phyloP scores from a whole-genome alignment of 2,888 invertebrate genomes.

The Patella pellucida region DNA sequence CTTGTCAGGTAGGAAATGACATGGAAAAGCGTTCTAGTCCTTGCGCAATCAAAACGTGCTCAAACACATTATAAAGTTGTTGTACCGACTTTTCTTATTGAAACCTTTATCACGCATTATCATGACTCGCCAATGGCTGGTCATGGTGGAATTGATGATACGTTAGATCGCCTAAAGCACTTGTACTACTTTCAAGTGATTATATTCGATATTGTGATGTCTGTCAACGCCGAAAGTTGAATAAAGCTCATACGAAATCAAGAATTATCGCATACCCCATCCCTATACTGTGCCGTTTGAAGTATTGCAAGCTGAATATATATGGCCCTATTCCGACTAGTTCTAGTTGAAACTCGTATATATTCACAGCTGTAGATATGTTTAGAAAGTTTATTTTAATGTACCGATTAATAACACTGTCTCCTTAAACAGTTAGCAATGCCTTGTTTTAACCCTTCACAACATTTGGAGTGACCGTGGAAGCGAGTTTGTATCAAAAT shows the following conservation, averaged over 20 bases:
- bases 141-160: constrained; percentile 30
- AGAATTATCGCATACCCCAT: constrained; percentile 21
- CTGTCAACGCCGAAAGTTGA: constrained; percentile 27
- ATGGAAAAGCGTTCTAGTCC: too few relatives aligned
- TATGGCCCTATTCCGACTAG: constrained; percentile 24
- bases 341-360: constrained; percentile 17
- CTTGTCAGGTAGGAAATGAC: too few relatives aligned
- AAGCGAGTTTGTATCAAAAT: neutral
- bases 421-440: too few relatives aligned
- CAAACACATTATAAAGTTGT: too few relatives aligned
- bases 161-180: constrained; percentile 24
- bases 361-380: constrained; percentile 23
- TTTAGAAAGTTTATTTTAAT: constrained; percentile 18
- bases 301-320: constrained; percentile 27
- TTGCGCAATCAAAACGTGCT: too few relatives aligned
- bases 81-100: too few relatives aligned
- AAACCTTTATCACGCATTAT: constrained; percentile 22
- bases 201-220: constrained; percentile 23
- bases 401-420: constrained; percentile 21
- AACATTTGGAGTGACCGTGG: constrained; percentile 17
- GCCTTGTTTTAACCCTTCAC: too few relatives aligned
- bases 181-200: constrained; percentile 26
- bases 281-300: constrained; percentile 23
- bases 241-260: constrained; percentile 13
- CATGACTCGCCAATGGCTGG: constrained; percentile 29